These are phyloP conservation scores for Siphamia tubifer DNA, from an alignment of 2,113 vertebrate species.

Conservation along the genomic window DNA sequence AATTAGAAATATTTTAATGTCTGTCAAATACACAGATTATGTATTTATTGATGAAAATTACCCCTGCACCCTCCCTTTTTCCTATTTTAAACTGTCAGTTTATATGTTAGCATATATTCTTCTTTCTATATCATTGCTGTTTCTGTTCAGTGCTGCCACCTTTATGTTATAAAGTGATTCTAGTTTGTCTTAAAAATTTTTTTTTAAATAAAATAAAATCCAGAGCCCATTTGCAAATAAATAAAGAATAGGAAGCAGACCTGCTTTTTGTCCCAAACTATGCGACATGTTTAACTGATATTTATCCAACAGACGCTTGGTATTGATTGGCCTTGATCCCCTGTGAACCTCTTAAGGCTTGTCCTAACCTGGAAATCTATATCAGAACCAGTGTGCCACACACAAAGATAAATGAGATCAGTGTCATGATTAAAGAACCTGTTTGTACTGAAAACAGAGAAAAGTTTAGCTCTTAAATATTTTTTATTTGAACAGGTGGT, in stretches of 20 bases:
- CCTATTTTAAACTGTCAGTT: no score
- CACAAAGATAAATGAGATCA: slow-evolving; percentile 27
- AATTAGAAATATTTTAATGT: no score
- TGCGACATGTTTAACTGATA: background rate
- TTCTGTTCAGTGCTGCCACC: no score
- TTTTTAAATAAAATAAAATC: no score
- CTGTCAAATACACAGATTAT: no score
- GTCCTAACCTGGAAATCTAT: slow-evolving; percentile 30
- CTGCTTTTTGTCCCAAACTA: slow-evolving; percentile 1
- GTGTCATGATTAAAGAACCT: slow-evolving; percentile 32
- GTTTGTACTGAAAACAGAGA: background rate
- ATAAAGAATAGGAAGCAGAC: background rate
- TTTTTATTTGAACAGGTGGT: slow-evolving; percentile 47
- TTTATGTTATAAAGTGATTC: no score
- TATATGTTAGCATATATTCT: no score
- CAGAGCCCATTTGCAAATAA: background rate
- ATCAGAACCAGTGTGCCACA: background rate
- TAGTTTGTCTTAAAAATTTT: no score
- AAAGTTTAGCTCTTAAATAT: background rate
- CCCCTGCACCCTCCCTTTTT: no score
- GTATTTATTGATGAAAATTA: no score
- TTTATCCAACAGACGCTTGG: background rate
- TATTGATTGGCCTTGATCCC: slow-evolving; percentile 53
- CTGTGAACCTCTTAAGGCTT: slow-evolving; percentile 14
- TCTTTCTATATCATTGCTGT: no score